Conservation (phyloP, 53 echinoderm and acorn worm species). For the Crossaster papposus region DNA sequence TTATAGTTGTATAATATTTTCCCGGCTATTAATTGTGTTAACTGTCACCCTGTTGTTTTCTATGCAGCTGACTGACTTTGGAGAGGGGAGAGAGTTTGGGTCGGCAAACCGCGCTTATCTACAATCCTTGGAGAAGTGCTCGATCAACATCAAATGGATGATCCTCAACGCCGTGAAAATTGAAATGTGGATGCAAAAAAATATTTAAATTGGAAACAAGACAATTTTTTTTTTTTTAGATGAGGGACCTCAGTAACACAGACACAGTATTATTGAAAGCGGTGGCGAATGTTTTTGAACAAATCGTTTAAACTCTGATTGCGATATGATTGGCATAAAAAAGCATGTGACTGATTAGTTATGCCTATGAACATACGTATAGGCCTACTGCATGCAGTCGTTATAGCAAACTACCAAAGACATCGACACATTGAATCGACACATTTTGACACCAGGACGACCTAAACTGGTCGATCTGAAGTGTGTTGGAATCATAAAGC, state of each 20-base stretch:
- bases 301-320: too few relatives aligned
- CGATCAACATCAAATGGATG: slow-evolving; percentile 85
- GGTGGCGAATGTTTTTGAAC: too few relatives aligned
- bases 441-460: too few relatives aligned
- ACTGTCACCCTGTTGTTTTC: not conserved
- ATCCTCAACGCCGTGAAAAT: slow-evolving; percentile 55
- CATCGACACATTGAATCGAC: too few relatives aligned
- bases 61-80: slow-evolving; percentile 69
- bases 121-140: slow-evolving; percentile 73
- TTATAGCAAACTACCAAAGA: too few relatives aligned
- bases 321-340: too few relatives aligned
- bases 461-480: too few relatives aligned
- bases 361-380: too few relatives aligned
- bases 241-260: not conserved
- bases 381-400: too few relatives aligned
- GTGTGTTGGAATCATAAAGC: too few relatives aligned
- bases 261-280: not conserved
- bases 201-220: not conserved
- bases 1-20: too few relatives aligned
- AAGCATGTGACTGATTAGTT: too few relatives aligned
- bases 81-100: slow-evolving; percentile 74
- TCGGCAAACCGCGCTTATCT: slow-evolving; percentile 74
- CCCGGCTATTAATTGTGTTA: not conserved
- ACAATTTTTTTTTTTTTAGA: not conserved
- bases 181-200: slow-evolving; percentile 45